A percentile compares a stretch with the other conserved stretches of the same genome.
These are phyloP conservation scores for Mantis religiosa DNA, from an alignment of 2,888 invertebrate genomes.

Conservation along the genomic window DNA sequence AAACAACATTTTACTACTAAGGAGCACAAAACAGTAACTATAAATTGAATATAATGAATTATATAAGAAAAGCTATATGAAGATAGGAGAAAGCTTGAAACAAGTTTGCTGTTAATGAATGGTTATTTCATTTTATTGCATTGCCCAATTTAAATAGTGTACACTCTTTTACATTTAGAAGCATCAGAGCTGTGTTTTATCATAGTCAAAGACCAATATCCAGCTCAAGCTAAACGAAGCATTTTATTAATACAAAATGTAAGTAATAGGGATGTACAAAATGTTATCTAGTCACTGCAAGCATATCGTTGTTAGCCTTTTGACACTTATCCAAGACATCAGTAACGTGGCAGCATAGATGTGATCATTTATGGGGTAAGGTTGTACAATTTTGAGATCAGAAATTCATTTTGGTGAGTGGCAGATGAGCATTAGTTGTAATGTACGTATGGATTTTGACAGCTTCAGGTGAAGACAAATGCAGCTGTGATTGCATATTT, in stretches of 20 bases:
- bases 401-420: not conserved
- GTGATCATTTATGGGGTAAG: not conserved
- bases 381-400: not conserved
- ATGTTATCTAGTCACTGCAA: not conserved
- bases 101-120: not conserved
- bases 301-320: not conserved
- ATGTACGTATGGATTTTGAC: not conserved
- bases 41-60: too few relatives aligned
- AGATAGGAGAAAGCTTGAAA: not conserved
- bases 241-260: not conserved
- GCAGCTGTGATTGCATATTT: too few relatives aligned
- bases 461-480: not conserved
- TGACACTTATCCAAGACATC: not conserved
- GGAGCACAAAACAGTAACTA: not conserved
- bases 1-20: not conserved
- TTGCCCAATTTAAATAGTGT: not conserved
- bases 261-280: not conserved
- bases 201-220: not conserved
- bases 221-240: not conserved
- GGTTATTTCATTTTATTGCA: not conserved
- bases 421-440: not conserved
- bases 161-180: not conserved
- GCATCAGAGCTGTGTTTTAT: not conserved
- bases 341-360: not conserved
- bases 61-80: not conserved